phyloP scores from a whole-genome alignment of 37 sponge, comb jelly and placozoan genomes.

The Haliclona indistincta region DNA sequence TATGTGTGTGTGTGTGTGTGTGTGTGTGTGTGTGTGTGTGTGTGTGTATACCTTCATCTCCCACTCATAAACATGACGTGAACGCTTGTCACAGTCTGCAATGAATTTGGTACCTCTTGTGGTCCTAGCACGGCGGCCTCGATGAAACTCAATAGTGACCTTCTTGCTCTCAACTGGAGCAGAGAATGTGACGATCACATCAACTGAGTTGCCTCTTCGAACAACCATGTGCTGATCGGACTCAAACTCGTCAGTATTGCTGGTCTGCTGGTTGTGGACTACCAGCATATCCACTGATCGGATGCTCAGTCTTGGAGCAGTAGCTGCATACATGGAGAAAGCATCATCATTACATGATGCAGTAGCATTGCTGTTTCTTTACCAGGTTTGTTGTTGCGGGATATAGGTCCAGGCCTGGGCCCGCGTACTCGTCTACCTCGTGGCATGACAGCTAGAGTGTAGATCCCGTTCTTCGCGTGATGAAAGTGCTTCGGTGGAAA shows the following conservation, averaged over 20 bases:
- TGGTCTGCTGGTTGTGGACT: slow-evolving; percentile 5
- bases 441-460: no score
- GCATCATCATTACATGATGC: no score
- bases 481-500: no score
- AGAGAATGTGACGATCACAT: not conserved
- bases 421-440: no score
- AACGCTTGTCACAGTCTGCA: not conserved
- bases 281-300: slow-evolving; percentile 11
- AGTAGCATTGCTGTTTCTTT: no score
- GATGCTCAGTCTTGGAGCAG: no score
- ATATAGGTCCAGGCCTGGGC: no score
- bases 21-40: slow-evolving; percentile 11
- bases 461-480: no score
- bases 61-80: slow-evolving; percentile 3
- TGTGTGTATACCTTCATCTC: slow-evolving; percentile 6
- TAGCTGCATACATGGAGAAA: no score
- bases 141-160: slow-evolving; percentile 10
- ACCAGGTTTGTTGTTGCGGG: no score
- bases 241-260: slow-evolving; percentile 16
- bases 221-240: not conserved
- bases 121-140: slow-evolving; percentile 21
- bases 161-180: not conserved
- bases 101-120: slow-evolving; percentile 16
- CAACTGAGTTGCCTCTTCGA: not conserved
- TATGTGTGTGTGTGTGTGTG: not conserved